Percentiles rank a stretch among this genome's conserved stretches.
Conservation (phyloP, 2,113 vertebrate species). For the Sphyrna mokarran region DNA sequence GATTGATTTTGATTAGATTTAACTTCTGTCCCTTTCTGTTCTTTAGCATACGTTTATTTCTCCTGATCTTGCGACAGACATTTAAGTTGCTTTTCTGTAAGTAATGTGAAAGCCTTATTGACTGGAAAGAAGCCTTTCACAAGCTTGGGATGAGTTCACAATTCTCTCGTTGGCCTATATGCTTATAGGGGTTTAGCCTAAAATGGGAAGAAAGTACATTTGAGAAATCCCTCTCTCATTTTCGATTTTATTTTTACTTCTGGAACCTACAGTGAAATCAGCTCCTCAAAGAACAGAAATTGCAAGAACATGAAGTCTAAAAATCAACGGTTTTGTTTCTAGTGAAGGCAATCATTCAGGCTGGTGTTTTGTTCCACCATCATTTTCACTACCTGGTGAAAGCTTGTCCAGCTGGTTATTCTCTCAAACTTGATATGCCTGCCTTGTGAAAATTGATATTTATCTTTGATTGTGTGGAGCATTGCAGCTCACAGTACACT, state of each 20-base stretch:
- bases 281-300: neutral
- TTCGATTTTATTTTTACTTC: neutral
- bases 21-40: too few species aligned
- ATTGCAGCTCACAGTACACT: neutral
- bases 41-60: neutral
- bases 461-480: neutral
- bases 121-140: neutral
- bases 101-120: neutral
- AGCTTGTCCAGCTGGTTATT: neutral
- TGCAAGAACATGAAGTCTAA: neutral
- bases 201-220: neutral
- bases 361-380: neutral
- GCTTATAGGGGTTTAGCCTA: neutral
- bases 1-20: too few species aligned
- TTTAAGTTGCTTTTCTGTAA: neutral
- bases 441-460: neutral
- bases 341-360: neutral
- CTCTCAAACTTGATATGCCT: neutral
- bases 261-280: neutral
- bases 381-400: neutral
- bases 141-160: neutral
- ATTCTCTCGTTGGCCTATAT: neutral
- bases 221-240: too few species aligned
- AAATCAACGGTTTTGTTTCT: neutral
- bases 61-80: neutral